Conservation (phyloP, 2,113 vertebrate genomes). For the Oriolus oriolus region DNA sequence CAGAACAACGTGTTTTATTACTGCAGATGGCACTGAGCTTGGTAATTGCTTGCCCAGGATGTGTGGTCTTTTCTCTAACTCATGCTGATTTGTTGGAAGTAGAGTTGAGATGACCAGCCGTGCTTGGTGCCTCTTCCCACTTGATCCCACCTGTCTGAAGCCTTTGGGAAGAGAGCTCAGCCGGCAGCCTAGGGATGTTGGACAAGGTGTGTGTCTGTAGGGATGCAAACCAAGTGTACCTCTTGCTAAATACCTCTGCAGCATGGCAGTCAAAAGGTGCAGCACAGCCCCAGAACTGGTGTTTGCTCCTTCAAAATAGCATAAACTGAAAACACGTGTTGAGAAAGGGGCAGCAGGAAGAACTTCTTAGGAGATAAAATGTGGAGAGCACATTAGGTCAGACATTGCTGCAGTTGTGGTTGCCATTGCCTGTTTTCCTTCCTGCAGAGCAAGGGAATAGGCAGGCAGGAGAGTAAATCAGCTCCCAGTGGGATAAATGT, state of each 20-base stretch:
- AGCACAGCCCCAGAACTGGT: rapidly evolving
- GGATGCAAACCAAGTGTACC: background rate
- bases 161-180: background rate
- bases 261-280: background rate
- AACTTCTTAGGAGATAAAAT: background rate
- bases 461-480: background rate
- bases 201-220: background rate
- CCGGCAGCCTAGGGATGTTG: rapidly evolving
- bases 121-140: background rate
- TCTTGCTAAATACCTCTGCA: background rate
- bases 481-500: background rate
- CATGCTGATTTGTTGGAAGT: conserved; percentile 20
- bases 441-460: background rate
- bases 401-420: background rate
- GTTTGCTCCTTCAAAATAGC: background rate
- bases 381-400: background rate
- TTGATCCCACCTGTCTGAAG: background rate
- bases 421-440: background rate
- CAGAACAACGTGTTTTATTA: background rate
- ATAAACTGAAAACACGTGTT: background rate
- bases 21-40: conserved; percentile 36
- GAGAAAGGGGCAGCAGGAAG: background rate
- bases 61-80: conserved; percentile 8
- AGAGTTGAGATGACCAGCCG: background rate
- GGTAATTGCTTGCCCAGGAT: conserved; percentile 15